These are phyloP conservation scores for Heliopora coerulea DNA, from an alignment of 92 coral and sea anemone species.

Conservation along the genomic window DNA sequence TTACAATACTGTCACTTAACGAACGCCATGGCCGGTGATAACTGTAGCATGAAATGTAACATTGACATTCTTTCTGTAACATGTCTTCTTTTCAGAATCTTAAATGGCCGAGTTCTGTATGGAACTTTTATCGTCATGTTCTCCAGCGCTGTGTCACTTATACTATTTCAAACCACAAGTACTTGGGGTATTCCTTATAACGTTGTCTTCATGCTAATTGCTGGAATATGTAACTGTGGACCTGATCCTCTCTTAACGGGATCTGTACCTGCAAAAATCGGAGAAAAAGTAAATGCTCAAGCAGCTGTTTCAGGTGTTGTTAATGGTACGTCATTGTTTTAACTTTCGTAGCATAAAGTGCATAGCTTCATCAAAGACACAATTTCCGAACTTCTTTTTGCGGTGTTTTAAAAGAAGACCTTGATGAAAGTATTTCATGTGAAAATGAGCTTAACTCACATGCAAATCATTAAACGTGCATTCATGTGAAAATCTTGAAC, in stretches of 20 bases:
- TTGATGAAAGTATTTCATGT: no score
- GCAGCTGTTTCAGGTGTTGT: slow-evolving; percentile 98
- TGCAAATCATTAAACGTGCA: no score
- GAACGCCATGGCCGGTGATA: no score
- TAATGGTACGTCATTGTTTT: slow-evolving; percentile 63
- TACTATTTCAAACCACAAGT: slow-evolving; percentile 82
- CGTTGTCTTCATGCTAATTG: slow-evolving; percentile 79
- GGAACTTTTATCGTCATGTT: slow-evolving; percentile 73
- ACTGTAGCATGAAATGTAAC: no score
- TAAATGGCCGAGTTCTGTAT: slow-evolving; percentile 76
- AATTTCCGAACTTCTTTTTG: no score
- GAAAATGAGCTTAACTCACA: no score
- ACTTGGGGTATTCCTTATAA: slow-evolving; percentile 75
- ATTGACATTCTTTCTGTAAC: no score
- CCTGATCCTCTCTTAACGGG: slow-evolving; percentile 94
- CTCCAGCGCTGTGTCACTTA: slow-evolving; percentile 77
- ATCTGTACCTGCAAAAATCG: slow-evolving; percentile 87
- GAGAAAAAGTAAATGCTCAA: slow-evolving; percentile 90
- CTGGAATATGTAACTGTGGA: slow-evolving; percentile 99
- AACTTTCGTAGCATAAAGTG: background rate
- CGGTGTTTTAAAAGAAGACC: no score
- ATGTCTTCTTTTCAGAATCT: slow-evolving; percentile 33
- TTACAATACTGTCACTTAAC: no score
- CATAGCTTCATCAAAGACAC: no score
- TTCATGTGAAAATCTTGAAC: no score